Percentiles rank a stretch among this genome's conserved stretches.
Conservation (phyloP, 2,113 vertebrate genomes). For the Burhinus oedicnemus region DNA sequence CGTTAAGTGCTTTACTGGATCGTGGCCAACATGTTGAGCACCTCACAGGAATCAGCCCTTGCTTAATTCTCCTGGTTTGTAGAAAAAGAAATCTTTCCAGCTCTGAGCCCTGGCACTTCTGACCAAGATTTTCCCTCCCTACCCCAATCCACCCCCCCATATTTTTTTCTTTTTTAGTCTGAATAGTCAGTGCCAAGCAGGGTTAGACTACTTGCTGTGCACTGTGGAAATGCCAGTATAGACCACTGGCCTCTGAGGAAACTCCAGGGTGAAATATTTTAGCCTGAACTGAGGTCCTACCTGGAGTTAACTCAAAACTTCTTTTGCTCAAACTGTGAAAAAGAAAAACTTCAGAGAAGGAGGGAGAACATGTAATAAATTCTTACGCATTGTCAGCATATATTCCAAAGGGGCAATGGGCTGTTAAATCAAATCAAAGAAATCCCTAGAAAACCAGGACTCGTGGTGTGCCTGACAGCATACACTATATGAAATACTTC, state of each 20-base stretch:
- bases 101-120: not conserved
- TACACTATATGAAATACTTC: not conserved
- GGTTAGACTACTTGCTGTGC: not conserved
- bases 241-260: not conserved
- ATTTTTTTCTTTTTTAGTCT: not conserved
- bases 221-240: not conserved
- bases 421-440: constrained; percentile 28
- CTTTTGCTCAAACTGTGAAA: not conserved
- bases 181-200: not conserved
- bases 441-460: not conserved
- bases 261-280: not conserved
- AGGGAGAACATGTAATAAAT: not conserved
- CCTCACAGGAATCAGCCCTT: not conserved
- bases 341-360: not conserved
- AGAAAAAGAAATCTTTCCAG: not conserved
- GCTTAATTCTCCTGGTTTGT: constrained; percentile 3
- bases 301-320: not conserved
- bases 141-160: not conserved
- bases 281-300: not conserved
- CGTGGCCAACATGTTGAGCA: not conserved
- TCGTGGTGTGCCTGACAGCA: not conserved
- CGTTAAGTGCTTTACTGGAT: not conserved
- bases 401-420: not conserved
- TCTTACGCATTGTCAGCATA: fast-evolving
- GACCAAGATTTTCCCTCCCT: not conserved